Conservation (phyloP, 2,888 invertebrate genomes). For the Drosophila melanocephala region DNA sequence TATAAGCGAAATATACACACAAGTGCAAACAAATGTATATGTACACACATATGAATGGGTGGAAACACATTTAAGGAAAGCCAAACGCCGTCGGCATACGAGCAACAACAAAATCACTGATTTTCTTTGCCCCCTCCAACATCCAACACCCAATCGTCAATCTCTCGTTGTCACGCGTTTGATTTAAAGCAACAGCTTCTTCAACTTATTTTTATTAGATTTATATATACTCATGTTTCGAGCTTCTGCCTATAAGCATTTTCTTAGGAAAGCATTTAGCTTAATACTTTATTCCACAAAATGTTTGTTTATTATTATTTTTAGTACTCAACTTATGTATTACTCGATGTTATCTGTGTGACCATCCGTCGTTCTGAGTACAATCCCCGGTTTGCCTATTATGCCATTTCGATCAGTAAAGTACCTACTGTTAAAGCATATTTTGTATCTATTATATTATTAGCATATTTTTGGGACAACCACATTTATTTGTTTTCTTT, state of each 20-base stretch:
- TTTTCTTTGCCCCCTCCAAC: conserved; percentile 2
- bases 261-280: background rate
- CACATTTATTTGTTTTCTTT: background rate
- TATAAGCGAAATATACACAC: conserved; percentile 33
- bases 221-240: too few species aligned
- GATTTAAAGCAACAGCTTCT: conserved; percentile 33
- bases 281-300: background rate
- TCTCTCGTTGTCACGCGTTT: conserved; percentile 30
- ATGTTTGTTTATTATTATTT: background rate
- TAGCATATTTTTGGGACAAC: background rate
- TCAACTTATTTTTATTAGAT: conserved; percentile 3
- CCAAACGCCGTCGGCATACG: conserved; percentile 18
- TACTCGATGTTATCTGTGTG: background rate
- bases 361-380: too few species aligned
- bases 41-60: conserved; percentile 5
- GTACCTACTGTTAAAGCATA: fast-evolving
- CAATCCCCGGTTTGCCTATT: too few species aligned
- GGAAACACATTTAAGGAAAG: conserved; percentile 19
- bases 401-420: background rate
- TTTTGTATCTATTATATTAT: background rate
- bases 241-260: background rate
- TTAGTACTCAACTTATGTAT: background rate
- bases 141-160: background rate
- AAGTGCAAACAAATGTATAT: conserved; percentile 11
- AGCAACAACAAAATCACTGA: conserved; percentile 27